phyloP scores from a whole-genome alignment of 2,113 vertebrate genomes.

The Sphaerodactylus townsendi region DNA sequence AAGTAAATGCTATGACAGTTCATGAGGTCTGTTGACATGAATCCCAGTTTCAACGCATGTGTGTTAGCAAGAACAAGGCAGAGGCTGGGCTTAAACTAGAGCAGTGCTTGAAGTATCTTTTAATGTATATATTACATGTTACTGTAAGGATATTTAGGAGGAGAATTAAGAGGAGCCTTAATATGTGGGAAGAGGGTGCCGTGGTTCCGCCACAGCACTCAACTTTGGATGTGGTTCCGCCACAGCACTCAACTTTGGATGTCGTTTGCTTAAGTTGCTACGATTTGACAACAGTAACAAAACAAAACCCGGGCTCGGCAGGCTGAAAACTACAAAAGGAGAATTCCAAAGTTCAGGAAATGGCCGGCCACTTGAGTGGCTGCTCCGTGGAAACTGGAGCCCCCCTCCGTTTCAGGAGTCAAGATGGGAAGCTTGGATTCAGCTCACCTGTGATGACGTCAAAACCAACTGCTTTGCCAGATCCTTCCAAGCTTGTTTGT shows the following conservation, averaged over 20 bases:
- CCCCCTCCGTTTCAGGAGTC: conserved; percentile 47
- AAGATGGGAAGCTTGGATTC: conserved; percentile 61
- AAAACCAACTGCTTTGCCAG: conserved; percentile 52
- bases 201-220: conserved; percentile 33
- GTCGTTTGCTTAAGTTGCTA: conserved; percentile 1
- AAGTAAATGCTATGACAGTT: background rate
- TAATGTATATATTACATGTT: conserved; percentile 14
- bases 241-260: conserved; percentile 38
- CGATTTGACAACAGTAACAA: conserved; percentile 39
- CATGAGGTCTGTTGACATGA: background rate
- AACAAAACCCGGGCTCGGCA: conserved; percentile 40
- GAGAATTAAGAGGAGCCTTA: conserved; percentile 31
- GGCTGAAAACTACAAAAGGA: conserved; percentile 47
- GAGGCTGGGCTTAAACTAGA: conserved; percentile 24
- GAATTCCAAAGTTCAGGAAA: conserved; percentile 48
- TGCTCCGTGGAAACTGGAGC: conserved; percentile 50
- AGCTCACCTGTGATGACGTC: conserved; percentile 61
- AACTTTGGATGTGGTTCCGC: conserved; percentile 46
- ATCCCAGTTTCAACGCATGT: background rate
- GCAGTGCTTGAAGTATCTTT: conserved; percentile 11
- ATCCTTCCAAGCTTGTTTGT: conserved; percentile 50
- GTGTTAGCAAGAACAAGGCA: conserved; percentile 50
- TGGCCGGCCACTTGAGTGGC: fast-evolving
- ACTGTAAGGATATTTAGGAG: conserved; percentile 25
- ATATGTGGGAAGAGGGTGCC: background rate